Evolutionary conservation across 2,888 invertebrate species (phyloP).

Genomic region (Andrena chrysosceles): DNA sequence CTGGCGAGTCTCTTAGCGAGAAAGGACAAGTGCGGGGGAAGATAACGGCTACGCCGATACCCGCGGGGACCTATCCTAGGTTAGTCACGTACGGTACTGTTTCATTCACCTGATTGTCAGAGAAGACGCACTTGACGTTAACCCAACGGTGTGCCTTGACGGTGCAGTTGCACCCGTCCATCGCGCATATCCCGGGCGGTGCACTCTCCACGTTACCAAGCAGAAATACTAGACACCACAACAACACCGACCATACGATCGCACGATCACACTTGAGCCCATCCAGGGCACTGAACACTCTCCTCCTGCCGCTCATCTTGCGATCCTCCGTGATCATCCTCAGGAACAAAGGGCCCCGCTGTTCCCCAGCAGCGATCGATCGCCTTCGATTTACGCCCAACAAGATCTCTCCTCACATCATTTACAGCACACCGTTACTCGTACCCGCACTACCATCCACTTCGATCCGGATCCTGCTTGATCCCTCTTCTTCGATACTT

Average conservation of each 20-base stretch:
- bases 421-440: constrained; percentile 43
- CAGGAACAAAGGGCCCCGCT: constrained; percentile 19
- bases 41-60: background rate
- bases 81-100: constrained; percentile 50
- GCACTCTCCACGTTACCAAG: constrained; percentile 64
- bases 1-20: background rate
- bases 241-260: constrained; percentile 69
- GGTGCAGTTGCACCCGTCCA: constrained; percentile 88
- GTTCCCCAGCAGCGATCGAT: constrained; percentile 45
- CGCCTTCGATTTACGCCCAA: constrained; percentile 29
- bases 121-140: constrained; percentile 88
- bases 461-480: constrained; percentile 27
- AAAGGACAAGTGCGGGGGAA: background rate
- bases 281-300: constrained; percentile 69
- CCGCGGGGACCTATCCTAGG: constrained; percentile 6
- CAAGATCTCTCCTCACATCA: constrained; percentile 51
- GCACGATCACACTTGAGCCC: constrained; percentile 76
- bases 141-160: constrained; percentile 88
- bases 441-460: constrained; percentile 4
- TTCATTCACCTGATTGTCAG: constrained; percentile 87
- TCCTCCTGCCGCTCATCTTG: constrained; percentile 62
- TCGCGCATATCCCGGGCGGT: constrained; percentile 86
- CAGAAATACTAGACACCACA: constrained; percentile 73
- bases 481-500: constrained; percentile 1
- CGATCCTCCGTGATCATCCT: constrained; percentile 5